A percentile compares a stretch with the other conserved stretches of the same genome.
phyloP scores from a whole-genome alignment of 1,140 invertebrate genomes.

The Caenorhabditis remanei region DNA sequence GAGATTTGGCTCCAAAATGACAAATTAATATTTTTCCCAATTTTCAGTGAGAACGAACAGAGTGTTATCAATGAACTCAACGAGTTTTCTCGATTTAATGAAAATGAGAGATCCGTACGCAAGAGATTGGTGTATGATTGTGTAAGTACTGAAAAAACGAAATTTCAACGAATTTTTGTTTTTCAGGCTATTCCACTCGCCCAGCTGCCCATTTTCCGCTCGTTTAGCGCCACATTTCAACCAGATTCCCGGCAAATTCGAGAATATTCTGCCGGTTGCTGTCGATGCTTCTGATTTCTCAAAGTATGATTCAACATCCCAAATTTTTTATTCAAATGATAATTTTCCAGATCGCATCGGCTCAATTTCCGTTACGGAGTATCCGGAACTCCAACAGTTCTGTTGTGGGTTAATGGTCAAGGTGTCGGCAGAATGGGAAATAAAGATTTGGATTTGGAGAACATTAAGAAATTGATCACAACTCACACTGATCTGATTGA shows the following conservation, averaged over 20 bases:
- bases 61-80: background rate
- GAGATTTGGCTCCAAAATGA: background rate
- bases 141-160: background rate
- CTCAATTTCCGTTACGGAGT: slow-evolving; percentile 54
- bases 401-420: slow-evolving; percentile 53
- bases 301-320: background rate
- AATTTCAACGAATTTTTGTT: background rate
- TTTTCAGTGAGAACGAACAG: background rate
- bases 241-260: background rate
- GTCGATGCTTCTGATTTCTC: slow-evolving; percentile 53
- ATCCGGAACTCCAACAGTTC: slow-evolving; percentile 32
- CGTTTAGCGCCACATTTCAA: slow-evolving; percentile 48
- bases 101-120: slow-evolving; percentile 13
- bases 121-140: slow-evolving; percentile 59
- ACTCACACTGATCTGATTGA: slow-evolving; percentile 17
- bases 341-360: slow-evolving; percentile 42
- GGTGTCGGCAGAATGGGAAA: slow-evolving; percentile 32
- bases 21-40: background rate
- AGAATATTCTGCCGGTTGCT: slow-evolving; percentile 40
- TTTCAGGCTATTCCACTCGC: slow-evolving; percentile 36
- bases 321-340: too few species aligned
- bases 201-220: slow-evolving; percentile 39
- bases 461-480: slow-evolving; percentile 4
- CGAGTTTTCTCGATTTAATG: background rate
- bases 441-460: slow-evolving; percentile 8